These are phyloP conservation scores for Eledone cirrhosa DNA, from an alignment of 2,888 invertebrate species.

Conservation along the genomic window DNA sequence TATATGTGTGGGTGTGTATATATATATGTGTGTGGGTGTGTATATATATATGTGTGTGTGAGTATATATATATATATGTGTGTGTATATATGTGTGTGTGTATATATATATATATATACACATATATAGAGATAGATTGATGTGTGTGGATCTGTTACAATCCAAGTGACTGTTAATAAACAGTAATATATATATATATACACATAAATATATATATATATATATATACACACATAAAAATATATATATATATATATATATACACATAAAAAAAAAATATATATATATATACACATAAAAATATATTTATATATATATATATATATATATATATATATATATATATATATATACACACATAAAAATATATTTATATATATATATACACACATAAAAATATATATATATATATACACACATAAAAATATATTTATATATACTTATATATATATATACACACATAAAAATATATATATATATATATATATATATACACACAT, in stretches of 20 bases:
- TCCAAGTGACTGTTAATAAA: not conserved
- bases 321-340: not conserved
- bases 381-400: not conserved
- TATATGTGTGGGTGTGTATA: conserved; percentile 9
- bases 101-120: conserved; percentile 21
- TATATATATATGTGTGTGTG: conserved; percentile 18
- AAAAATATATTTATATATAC: not conserved
- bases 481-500: conserved; percentile 8
- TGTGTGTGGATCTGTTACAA: not conserved
- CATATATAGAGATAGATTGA: not conserved
- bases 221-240: not conserved
- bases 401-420: not conserved
- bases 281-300: not conserved
- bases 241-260: not conserved
- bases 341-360: not conserved
- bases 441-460: not conserved
- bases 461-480: not conserved
- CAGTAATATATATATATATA: not conserved
- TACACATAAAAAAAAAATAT: no score
- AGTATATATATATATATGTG: not conserved
- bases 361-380: not conserved
- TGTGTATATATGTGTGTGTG: conserved; percentile 27
- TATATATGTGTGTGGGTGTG: conserved; percentile 12
- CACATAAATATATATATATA: not conserved
- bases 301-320: not conserved